Conservation (phyloP, 2,888 invertebrate species). For the Cetonia aurata region DNA sequence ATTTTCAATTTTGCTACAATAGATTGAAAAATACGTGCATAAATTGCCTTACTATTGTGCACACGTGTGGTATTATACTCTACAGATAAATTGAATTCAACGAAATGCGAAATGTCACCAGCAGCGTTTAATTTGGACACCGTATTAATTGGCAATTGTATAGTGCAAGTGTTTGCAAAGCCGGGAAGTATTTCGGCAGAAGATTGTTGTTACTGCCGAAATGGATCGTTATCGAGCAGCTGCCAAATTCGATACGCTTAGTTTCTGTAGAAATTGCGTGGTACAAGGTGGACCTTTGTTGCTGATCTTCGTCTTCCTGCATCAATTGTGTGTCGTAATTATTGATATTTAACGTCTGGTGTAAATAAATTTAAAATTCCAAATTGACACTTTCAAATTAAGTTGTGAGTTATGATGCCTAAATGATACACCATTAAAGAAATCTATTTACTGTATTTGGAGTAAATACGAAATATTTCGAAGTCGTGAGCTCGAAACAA, state of each 20-base stretch:
- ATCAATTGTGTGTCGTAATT: too few species aligned
- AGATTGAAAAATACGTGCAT: neutral
- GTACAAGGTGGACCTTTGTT: neutral
- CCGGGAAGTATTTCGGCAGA: conserved; percentile 18
- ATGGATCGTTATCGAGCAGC: conserved; percentile 20
- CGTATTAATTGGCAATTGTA: conserved; percentile 21
- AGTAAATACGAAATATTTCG: too few species aligned
- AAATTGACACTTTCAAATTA: too few species aligned
- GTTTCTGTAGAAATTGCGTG: conserved; percentile 3
- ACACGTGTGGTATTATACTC: neutral
- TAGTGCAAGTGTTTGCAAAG: conserved; percentile 9
- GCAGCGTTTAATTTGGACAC: conserved; percentile 30
- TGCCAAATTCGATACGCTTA: conserved; percentile 39
- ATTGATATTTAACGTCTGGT: too few species aligned
- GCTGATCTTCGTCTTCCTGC: too few species aligned
- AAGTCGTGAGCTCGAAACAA: too few species aligned
- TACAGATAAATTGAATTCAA: conserved; percentile 27
- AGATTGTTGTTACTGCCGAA: neutral
- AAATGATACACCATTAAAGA: too few species aligned
- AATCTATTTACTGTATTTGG: too few species aligned
- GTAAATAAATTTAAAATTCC: too few species aligned
- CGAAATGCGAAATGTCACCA: conserved; percentile 30
- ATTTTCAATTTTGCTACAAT: conserved; percentile 4
- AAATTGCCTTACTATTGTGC: conserved; percentile 22
- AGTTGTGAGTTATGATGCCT: too few species aligned